Evolutionary conservation across 2,113 vertebrate species (phyloP).

Genomic region (Steatornis caripensis): DNA sequence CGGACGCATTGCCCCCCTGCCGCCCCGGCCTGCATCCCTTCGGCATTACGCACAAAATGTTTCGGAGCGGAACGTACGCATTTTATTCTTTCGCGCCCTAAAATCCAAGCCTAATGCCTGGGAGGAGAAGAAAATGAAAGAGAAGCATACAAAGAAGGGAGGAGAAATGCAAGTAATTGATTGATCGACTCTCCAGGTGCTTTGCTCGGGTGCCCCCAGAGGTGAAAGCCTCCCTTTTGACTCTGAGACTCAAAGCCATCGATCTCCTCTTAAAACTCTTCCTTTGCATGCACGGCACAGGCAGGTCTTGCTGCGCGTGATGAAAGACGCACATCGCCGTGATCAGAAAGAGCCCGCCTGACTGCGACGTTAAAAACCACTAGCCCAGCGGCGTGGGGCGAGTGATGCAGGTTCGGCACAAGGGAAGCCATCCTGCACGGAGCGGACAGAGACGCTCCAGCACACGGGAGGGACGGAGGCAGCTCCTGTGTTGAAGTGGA

Average conservation of each 20-base stretch:
- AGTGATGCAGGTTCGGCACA: not conserved
- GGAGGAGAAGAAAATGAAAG: not conserved
- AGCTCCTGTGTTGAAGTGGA: not conserved
- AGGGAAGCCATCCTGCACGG: not conserved
- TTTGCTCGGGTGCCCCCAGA: not conserved
- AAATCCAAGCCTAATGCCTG: not conserved
- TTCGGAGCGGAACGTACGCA: not conserved
- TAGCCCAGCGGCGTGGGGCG: not conserved
- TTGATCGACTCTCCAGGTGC: not conserved
- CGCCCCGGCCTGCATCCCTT: not conserved
- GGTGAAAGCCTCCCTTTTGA: not conserved
- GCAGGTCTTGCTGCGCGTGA: not conserved
- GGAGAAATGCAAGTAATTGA: not conserved
- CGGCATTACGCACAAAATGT: not conserved
- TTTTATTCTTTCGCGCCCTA: not conserved
- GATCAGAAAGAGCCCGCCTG: not conserved
- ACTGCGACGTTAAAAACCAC: not conserved
- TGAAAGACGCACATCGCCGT: not conserved
- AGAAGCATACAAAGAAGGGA: not conserved
- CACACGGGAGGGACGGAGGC: not conserved
- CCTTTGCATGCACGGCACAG: not conserved
- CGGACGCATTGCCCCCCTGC: fast-evolving
- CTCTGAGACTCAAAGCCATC: not conserved
- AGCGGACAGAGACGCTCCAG: not conserved
- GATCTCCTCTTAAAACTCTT: not conserved